Evolutionary conservation across 2,797 vertebrate genomes (phyloP), one percentile per base, ranked within the genome.

Genomic region (Oreortyx pictus): DNA sequence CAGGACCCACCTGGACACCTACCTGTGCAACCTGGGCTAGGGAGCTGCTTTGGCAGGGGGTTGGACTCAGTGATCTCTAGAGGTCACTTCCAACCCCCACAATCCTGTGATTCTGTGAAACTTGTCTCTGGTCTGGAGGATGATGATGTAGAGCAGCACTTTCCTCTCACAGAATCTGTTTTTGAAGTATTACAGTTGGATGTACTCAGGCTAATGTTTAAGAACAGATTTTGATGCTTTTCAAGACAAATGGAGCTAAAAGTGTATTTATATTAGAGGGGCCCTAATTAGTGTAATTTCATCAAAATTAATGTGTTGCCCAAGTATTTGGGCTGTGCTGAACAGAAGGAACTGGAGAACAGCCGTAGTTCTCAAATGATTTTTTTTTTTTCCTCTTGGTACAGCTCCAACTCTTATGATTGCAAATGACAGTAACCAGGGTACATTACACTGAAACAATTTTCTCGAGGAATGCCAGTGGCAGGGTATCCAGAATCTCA

Each of bases 141-240:
- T 0, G 1, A 50, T 35, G 59, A 52, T 31, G 39, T 1, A 8
- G 15, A 35, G 0, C 0, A 35, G 39, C 31, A 62, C 24, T 25
- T 9, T 82, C 57, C 39, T 0, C 0, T 11, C 73, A 61, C 46
- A 59, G 43, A 23, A 44, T 31, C 62, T 18, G 6, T 60, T 76
- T 76, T 33, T 11, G 4, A 73, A 56, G 13, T 22, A 31, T 33
- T 44, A 17, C 33, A 43, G 23, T 57, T 3, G 2, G 3, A 56
- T 5, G 22, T 16, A 24, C 20, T 56, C 25, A 84, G 17, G 8
- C 5, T 66, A 39, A n/a, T 3, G 10, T 14, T n/a, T 70, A 49
- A 12, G 2, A 47, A 66, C 62, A 7, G 25, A 24, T 37, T 89
- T 82, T 50, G 5, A 43, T 37, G 25, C 4, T 24, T 95, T 81